phyloP scores from a whole-genome alignment of 64 coral and sea anemone species.

The Montipora cactus region DNA sequence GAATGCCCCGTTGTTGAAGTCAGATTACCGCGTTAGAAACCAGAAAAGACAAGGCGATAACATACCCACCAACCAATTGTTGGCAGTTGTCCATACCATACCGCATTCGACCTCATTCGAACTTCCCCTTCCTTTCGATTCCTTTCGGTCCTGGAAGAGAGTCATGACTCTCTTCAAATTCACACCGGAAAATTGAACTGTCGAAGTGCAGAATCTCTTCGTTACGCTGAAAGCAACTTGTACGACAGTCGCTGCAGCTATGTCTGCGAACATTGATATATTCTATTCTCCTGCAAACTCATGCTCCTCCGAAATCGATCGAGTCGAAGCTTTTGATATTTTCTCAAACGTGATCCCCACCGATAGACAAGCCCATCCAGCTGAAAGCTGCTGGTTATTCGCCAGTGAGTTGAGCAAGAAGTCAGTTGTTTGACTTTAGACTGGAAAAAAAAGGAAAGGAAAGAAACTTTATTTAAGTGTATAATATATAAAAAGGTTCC shows the following conservation, averaged over 20 bases:
- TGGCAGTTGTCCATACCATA: not conserved
- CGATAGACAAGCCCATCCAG: not conserved
- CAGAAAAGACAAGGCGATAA: too few species aligned
- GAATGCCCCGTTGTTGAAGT: too few species aligned
- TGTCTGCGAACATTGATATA: conserved; percentile 36
- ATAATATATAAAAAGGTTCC: too few species aligned
- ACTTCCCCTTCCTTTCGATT: too few species aligned
- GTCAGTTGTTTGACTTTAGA: conserved; percentile 14
- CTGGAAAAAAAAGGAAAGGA: not conserved
- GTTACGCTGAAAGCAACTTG: not conserved
- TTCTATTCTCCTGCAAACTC: not conserved
- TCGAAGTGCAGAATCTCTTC: not conserved
- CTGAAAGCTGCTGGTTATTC: conserved; percentile 30
- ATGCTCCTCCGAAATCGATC: not conserved
- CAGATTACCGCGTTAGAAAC: too few species aligned
- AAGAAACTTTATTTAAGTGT: too few species aligned
- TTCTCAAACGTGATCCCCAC: not conserved
- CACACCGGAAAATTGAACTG: not conserved
- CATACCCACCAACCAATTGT: too few species aligned
- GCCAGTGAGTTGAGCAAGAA: conserved; percentile 2
- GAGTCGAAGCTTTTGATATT: not conserved
- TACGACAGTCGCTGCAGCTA: conserved; percentile 1
- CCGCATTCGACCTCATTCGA: too few species aligned
- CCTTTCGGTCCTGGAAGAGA: too few species aligned
- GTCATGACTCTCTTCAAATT: not conserved